Evolutionary conservation across 2,113 vertebrate species (phyloP).

Genomic region (Stegostoma tigrinum): DNA sequence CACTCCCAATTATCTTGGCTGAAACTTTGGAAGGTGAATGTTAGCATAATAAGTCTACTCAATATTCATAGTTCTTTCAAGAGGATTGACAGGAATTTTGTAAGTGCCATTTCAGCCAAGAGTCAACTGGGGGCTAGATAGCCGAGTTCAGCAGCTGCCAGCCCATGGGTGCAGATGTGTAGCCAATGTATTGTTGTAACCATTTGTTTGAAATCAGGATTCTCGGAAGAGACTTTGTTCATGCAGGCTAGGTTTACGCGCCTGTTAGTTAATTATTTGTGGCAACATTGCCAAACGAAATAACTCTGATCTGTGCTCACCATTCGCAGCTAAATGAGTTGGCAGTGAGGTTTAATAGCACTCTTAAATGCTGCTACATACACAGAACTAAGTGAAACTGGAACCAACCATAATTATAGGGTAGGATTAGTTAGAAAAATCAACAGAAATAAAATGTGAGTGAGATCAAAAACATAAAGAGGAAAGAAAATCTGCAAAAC

Average conservation of each 20-base stretch:
- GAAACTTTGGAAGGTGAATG: background rate
- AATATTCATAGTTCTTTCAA: background rate
- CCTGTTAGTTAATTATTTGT: background rate
- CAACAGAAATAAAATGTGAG: background rate
- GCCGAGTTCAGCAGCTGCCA: background rate
- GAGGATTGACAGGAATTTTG: background rate
- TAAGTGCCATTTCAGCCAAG: background rate
- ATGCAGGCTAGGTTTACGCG: background rate
- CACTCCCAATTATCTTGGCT: background rate
- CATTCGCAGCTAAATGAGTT: background rate
- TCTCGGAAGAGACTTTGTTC: background rate
- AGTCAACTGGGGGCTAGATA: background rate
- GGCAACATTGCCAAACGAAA: background rate
- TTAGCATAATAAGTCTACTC: background rate
- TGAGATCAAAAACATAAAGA: background rate
- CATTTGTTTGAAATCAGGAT: background rate
- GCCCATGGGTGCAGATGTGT: background rate
- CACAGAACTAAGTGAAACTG: constrained; percentile 8
- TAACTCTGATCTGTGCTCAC: background rate
- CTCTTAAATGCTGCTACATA: background rate
- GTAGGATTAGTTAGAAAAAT: constrained; percentile 22
- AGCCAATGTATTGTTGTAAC: background rate
- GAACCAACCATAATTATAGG: background rate
- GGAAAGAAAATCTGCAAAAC: background rate
- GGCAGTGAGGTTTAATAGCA: background rate